Evolutionary conservation across 2,797 vertebrate species (phyloP).

Genomic region (Garrulus glandarius): DNA sequence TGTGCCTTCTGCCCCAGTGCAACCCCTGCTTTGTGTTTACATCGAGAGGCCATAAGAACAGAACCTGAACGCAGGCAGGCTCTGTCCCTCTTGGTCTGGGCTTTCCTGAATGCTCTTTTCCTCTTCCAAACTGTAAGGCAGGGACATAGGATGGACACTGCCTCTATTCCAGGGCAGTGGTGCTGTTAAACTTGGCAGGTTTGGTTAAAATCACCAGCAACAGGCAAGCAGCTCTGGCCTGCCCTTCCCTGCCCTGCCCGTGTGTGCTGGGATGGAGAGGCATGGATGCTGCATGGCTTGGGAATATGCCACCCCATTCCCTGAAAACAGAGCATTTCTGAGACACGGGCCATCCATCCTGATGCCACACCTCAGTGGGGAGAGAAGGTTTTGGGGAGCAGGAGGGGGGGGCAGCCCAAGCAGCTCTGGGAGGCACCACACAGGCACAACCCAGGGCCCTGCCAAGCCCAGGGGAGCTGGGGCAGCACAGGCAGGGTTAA

Average conservation of each 20-base stretch:
- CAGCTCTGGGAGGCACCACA: neutral
- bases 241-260: neutral
- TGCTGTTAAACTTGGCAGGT: neutral
- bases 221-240: accelerated
- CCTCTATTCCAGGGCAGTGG: neutral
- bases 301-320: neutral
- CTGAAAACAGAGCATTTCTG: neutral
- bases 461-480: neutral
- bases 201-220: neutral
- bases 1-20: neutral
- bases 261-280: accelerated
- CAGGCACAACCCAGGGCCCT: neutral
- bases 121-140: neutral
- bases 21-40: neutral
- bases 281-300: accelerated
- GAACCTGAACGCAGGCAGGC: neutral
- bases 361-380: accelerated
- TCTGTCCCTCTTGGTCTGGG: neutral
- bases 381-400: neutral
- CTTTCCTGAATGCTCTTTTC: neutral
- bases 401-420: neutral
- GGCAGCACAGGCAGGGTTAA: neutral
- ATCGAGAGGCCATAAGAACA: neutral
- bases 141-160: neutral
- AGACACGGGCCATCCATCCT: neutral